Evolutionary conservation across 2,888 invertebrate genomes (phyloP).

Genomic region (Autographa gamma): DNA sequence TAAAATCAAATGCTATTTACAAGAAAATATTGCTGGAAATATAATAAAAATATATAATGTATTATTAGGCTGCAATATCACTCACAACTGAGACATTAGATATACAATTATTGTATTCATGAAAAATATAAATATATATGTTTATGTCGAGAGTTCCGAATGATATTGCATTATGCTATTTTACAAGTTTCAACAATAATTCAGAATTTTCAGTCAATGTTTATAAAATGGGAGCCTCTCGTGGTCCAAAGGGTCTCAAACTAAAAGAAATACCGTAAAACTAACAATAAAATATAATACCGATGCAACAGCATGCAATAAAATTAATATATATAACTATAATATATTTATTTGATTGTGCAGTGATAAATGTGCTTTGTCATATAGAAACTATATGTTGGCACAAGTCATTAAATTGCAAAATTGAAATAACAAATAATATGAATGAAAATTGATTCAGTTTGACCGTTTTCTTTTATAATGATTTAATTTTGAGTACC

Average conservation of each 20-base stretch:
- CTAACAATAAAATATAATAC: conserved; percentile 82
- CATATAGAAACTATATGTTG: conserved; percentile 71
- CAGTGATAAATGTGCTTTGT: conserved; percentile 75
- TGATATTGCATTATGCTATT: conserved; percentile 52
- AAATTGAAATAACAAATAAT: conserved; percentile 44
- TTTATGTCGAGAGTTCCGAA: conserved; percentile 27
- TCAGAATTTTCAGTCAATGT: conserved; percentile 67
- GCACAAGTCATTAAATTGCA: conserved; percentile 68
- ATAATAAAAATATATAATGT: conserved; percentile 48
- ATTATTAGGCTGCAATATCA: conserved; percentile 49
- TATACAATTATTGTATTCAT: conserved; percentile 34
- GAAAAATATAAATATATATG: conserved; percentile 48
- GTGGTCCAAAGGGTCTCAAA: conserved; percentile 55
- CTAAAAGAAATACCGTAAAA: conserved; percentile 64
- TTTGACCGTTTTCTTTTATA: conserved; percentile 33
- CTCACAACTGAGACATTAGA: conserved; percentile 40
- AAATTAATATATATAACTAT: conserved; percentile 82
- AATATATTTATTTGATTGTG: conserved; percentile 77
- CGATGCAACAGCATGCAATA: conserved; percentile 85
- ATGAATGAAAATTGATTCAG: conserved; percentile 42
- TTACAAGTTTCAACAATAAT: conserved; percentile 53
- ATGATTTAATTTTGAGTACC: conserved; percentile 39
- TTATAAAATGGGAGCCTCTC: conserved; percentile 66
- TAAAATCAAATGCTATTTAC: conserved; percentile 71
- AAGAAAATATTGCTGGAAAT: conserved; percentile 59